A percentile compares a stretch with the other conserved stretches of the same genome.
Conservation (phyloP, 1,140 invertebrate species). For the Paralvinella palmiformis region DNA sequence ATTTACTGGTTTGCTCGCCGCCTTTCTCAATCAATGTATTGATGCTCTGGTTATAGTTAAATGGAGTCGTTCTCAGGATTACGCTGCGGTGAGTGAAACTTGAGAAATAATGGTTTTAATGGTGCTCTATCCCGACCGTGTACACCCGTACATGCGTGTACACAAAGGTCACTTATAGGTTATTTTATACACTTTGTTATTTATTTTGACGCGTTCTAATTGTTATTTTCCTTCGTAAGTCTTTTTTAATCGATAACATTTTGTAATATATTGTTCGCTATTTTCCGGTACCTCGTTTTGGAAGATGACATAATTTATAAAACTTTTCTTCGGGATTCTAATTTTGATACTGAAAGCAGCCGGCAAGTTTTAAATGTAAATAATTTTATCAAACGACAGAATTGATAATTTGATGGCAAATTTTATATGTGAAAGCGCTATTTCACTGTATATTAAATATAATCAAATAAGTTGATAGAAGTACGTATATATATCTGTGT, state of each 20-base stretch:
- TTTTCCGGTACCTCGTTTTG: too few relatives aligned
- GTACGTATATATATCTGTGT: too few relatives aligned
- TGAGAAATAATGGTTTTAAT: neutral
- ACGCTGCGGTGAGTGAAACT: neutral
- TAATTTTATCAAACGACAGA: neutral
- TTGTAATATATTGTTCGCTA: too few relatives aligned
- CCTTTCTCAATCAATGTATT: constrained; percentile 11
- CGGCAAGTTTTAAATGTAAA: neutral
- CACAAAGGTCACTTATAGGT: neutral
- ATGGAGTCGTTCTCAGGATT: constrained; percentile 4
- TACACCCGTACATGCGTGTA: neutral
- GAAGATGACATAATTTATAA: too few relatives aligned
- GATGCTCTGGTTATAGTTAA: neutral
- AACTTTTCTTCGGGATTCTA: too few relatives aligned
- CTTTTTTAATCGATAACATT: too few relatives aligned
- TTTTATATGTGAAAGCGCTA: neutral
- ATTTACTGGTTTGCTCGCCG: constrained; percentile 5
- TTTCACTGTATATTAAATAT: neutral
- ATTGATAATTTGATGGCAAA: neutral
- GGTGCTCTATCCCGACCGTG: too few relatives aligned
- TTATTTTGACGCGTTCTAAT: too few relatives aligned
- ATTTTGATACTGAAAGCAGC: neutral
- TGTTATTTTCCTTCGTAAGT: too few relatives aligned
- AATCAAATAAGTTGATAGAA: neutral
- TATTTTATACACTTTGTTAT: neutral